These are phyloP conservation scores for Acanthopagrus latus DNA, from an alignment of 2,797 vertebrate genomes.

Conservation along the genomic window DNA sequence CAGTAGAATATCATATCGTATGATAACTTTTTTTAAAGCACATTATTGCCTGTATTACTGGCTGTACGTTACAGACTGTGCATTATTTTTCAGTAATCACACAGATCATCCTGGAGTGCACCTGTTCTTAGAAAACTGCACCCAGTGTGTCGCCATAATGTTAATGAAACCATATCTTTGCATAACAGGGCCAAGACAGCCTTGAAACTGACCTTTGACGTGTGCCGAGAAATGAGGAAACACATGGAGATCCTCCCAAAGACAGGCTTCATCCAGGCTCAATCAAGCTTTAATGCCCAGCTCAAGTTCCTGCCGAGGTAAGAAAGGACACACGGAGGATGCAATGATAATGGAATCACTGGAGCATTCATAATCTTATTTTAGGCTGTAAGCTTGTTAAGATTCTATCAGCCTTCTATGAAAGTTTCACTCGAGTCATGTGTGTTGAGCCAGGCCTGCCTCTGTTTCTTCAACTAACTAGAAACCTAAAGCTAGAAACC, in stretches of 20 bases:
- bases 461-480: background rate
- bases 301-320: constrained; percentile 95
- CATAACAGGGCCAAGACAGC: constrained; percentile 86
- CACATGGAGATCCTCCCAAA: constrained; percentile 93
- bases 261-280: constrained; percentile 88
- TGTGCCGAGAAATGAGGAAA: constrained; percentile 89
- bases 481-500: constrained; percentile 3
- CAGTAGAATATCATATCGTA: too few species aligned
- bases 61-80: background rate
- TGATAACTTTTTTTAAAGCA: too few species aligned
- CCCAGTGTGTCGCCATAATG: constrained; percentile 7
- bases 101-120: background rate
- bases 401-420: constrained; percentile 52
- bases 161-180: constrained; percentile 37
- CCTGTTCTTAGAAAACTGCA: background rate
- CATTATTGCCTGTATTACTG: background rate
- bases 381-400: constrained; percentile 66
- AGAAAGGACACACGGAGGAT: constrained; percentile 62
- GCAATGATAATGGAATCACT: constrained; percentile 67
- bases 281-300: constrained; percentile 87
- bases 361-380: constrained; percentile 69
- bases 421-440: constrained; percentile 42
- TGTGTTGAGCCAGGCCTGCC: background rate
- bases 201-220: constrained; percentile 89
- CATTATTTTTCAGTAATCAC: background rate